Base-by-base conservation (phyloP, 1,140 invertebrate species). In the Leptonema lineaticorne region DNA sequence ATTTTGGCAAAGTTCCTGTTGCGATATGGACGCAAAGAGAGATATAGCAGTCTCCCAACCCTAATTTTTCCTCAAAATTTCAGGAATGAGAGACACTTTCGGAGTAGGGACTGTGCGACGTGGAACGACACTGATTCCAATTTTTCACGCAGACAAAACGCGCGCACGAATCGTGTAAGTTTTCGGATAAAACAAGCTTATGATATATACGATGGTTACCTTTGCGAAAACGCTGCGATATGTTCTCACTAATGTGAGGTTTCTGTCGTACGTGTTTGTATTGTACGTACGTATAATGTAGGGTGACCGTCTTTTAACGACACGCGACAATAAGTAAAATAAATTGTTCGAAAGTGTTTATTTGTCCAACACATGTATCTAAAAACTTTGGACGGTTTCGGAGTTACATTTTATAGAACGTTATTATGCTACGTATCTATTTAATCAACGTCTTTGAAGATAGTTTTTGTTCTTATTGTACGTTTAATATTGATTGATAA, bases 1-100 rank as follows among this genome's bases (percentile, higher is more conserved):
- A 20, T 48, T 46, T 68, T 68, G 67, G 67, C 67, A 68, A 48
- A 7, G n/a, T 45, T 68, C 67, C 67, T 68, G 58, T 53, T 68
- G 22, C 20, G 56, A 62, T 62, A 45, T n/a, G 37, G 22, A 53
- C 50, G 20, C 22, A 53, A 22, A n/a, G n/a, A n/a, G n/a, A n/a
- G n/a, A n/a, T n/a, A n/a, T n/a, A n/a, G n/a, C n/a, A n/a, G n/a
- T 16, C 37, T 4, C 37, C 37, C 37, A n/a, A n/a, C n/a, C n/a
- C n/a, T n/a, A n/a, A n/a, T n/a, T n/a, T n/a, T n/a, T 37, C 33
- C 33, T 37, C 33, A 37, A 8, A 37, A 37, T 37, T 8, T 7
- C 7, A n/a, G 33, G 33, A 8, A n/a, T 37, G 33, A 8, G n/a
- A n/a, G 7, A 7, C 37, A 4, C 37, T 33, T 41, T 9, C 9